Percentiles rank a stretch among this genome's conserved stretches.
phyloP scores from a whole-genome alignment of 2,113 vertebrate genomes.

The Indicator indicator region DNA sequence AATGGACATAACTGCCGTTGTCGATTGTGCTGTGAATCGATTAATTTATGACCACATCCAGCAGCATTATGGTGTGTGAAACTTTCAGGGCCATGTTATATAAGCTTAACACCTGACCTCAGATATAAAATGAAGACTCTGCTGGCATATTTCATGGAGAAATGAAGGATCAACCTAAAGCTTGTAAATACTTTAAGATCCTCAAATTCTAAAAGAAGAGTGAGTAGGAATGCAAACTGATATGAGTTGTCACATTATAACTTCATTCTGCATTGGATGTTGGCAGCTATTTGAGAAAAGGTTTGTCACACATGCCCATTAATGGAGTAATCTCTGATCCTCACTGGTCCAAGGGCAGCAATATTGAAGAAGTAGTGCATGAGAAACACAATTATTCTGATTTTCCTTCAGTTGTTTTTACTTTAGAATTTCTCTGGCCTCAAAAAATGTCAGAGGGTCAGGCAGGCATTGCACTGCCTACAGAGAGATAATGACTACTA shows the following conservation, averaged over 20 bases:
- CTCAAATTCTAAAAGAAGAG: neutral
- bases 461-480: neutral
- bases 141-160: neutral
- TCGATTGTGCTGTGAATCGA: neutral
- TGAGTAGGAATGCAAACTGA: neutral
- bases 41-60: neutral
- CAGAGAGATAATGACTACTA: neutral
- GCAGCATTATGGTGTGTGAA: neutral
- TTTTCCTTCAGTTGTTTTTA: neutral
- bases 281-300: constrained; percentile 13
- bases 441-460: neutral
- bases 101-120: neutral
- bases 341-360: neutral
- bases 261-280: neutral
- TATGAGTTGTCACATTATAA: neutral
- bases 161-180: neutral
- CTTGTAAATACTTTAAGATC: neutral
- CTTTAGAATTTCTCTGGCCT: neutral
- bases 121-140: neutral
- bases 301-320: neutral
- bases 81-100: neutral
- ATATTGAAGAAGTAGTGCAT: neutral
- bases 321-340: neutral
- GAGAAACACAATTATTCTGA: neutral
- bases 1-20: neutral